Evolutionary conservation across 2,888 invertebrate species (phyloP).

Genomic region (Notodonta ziczac): DNA sequence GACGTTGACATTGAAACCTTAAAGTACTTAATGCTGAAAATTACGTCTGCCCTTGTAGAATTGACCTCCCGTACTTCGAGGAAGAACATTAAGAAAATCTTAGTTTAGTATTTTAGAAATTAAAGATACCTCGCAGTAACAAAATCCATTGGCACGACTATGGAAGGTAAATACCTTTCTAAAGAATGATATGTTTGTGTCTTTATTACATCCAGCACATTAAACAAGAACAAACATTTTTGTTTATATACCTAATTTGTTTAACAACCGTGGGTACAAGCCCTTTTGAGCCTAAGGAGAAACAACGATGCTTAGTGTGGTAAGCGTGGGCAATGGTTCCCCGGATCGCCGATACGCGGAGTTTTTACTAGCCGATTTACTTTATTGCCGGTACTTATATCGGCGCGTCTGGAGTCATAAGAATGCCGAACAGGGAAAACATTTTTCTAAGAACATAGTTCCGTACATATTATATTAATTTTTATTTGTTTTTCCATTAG

Average conservation of each 20-base stretch:
- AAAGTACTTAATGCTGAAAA: not conserved
- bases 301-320: not conserved
- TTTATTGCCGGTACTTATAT: not conserved
- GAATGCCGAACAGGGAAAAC: not conserved
- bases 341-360: not conserved
- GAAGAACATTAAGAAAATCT: too few relatives aligned
- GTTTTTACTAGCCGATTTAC: slow-evolving; percentile 1
- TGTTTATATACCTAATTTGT: too few relatives aligned
- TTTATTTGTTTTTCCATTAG: too few relatives aligned
- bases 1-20: not conserved
- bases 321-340: not conserved
- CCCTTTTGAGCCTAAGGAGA: not conserved
- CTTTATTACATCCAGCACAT: not conserved
- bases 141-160: too few relatives aligned
- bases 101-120: too few relatives aligned
- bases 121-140: too few relatives aligned
- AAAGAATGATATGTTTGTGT: too few relatives aligned
- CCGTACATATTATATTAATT: not conserved
- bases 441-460: not conserved
- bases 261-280: too few relatives aligned
- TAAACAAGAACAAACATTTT: not conserved
- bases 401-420: not conserved
- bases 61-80: not conserved
- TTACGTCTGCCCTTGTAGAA: not conserved
- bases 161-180: too few relatives aligned